Evolutionary conservation across 2,888 invertebrate genomes (phyloP).

Genomic region (Drosophila glabriapex): DNA sequence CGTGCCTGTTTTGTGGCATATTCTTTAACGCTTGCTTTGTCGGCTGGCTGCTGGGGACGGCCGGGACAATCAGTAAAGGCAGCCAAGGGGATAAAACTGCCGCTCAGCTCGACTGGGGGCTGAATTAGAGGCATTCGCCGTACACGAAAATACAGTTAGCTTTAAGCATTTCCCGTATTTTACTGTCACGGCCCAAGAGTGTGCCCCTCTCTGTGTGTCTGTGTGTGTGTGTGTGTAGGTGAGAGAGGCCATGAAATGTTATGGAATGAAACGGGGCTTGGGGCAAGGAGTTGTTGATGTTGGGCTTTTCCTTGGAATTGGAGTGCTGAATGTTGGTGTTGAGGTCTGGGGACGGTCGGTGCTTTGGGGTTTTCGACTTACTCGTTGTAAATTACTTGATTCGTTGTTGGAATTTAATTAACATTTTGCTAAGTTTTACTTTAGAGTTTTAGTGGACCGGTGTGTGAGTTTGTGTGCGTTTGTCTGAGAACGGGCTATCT

Average conservation of each 20-base stretch:
- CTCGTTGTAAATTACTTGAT: slow-evolving; percentile 81
- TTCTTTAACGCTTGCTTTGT: slow-evolving; percentile 49
- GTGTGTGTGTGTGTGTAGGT: slow-evolving; percentile 29
- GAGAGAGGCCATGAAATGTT: slow-evolving; percentile 38
- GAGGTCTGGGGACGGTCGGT: slow-evolving; percentile 45
- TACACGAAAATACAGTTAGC: slow-evolving; percentile 80
- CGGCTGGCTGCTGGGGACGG: slow-evolving; percentile 48
- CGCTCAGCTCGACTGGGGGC: slow-evolving; percentile 17
- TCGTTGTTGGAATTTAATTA: slow-evolving; percentile 81
- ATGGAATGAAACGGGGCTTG: slow-evolving; percentile 20
- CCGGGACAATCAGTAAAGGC: slow-evolving; percentile 49
- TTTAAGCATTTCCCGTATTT: slow-evolving; percentile 80
- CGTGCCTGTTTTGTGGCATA: slow-evolving; percentile 19
- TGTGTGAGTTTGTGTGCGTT: slow-evolving; percentile 14
- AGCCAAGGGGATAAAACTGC: slow-evolving; percentile 40
- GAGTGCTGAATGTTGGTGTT: neutral
- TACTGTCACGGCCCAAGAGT: slow-evolving; percentile 68
- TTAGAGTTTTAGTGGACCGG: slow-evolving; percentile 74
- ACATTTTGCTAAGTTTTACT: slow-evolving; percentile 80
- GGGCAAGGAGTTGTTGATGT: neutral
- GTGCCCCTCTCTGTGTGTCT: slow-evolving; percentile 17
- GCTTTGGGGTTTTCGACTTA: slow-evolving; percentile 78
- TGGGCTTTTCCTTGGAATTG: neutral
- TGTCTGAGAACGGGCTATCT: neutral
- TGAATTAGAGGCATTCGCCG: slow-evolving; percentile 72